A percentile compares a stretch with the other conserved stretches of the same genome.
Evolutionary conservation across 2,113 vertebrate genomes (phyloP).

Genomic region (Colossoma macropomum): DNA sequence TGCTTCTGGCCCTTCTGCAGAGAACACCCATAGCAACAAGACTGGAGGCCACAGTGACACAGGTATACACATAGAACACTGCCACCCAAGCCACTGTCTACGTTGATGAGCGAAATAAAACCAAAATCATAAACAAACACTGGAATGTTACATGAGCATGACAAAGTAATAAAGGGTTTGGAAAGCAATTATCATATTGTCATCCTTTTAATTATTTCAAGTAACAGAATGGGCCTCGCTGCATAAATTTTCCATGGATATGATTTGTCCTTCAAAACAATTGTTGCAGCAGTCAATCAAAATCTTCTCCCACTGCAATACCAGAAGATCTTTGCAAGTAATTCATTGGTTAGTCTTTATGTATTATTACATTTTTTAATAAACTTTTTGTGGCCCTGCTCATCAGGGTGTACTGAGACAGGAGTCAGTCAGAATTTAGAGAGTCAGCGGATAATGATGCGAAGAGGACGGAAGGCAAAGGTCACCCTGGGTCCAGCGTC

Average conservation of each 20-base stretch:
- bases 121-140: neutral
- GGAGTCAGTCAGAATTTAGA: constrained; percentile 32
- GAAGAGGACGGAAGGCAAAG: constrained; percentile 55
- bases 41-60: constrained; percentile 68
- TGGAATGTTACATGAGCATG: neutral
- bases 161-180: neutral
- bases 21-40: constrained; percentile 26
- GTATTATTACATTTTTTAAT: neutral
- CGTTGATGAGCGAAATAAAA: neutral
- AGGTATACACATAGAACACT: constrained; percentile 56
- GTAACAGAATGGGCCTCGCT: neutral
- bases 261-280: constrained; percentile 18
- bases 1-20: neutral
- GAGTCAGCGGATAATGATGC: constrained; percentile 33
- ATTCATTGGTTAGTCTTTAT: neutral
- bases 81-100: neutral
- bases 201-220: neutral
- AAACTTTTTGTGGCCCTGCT: neutral
- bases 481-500: constrained; percentile 21
- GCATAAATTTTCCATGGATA: constrained; percentile 6
- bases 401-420: constrained; percentile 37
- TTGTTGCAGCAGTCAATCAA: neutral
- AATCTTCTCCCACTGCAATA: neutral
- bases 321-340: neutral
- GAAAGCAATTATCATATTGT: constrained; percentile 5